Percentiles rank a stretch among this genome's conserved stretches.
Evolutionary conservation across 2,888 invertebrate species (phyloP).

Genomic region (Synanthedon tipuliformis): DNA sequence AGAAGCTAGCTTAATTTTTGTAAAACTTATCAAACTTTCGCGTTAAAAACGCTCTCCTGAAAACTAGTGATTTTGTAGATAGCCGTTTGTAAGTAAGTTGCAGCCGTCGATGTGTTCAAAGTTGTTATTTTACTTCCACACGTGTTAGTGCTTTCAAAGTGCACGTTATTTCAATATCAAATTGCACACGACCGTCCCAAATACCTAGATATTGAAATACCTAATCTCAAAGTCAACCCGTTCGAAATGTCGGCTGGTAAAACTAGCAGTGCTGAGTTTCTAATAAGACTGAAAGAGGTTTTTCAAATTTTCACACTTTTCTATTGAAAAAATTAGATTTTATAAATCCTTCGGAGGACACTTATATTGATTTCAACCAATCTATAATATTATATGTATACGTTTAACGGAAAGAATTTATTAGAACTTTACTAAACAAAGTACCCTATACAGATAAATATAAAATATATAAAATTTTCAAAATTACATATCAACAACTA

Average conservation of each 20-base stretch:
- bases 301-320: conserved; percentile 56
- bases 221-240: neutral
- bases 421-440: neutral
- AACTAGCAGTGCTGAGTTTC: conserved; percentile 34
- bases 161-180: neutral
- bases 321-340: conserved; percentile 41
- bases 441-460: neutral
- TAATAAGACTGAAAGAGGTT: conserved; percentile 56
- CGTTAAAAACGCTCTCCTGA: too few species aligned
- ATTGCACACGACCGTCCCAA: conserved; percentile 21
- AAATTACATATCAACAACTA: neutral
- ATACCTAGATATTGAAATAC: neutral
- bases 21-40: too few species aligned
- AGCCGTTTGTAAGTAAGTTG: too few species aligned
- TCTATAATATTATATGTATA: neutral
- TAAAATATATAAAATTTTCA: neutral
- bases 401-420: neutral
- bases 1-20: too few species aligned
- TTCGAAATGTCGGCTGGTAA: conserved; percentile 16
- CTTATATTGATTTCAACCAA: too few species aligned
- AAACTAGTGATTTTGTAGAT: too few species aligned
- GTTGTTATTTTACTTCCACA: too few species aligned
- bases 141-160: too few species aligned
- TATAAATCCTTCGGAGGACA: conserved; percentile 18
- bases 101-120: too few species aligned